Conservation (phyloP, 53 echinoderm and acorn worm species). For the Holothuria scabra region DNA sequence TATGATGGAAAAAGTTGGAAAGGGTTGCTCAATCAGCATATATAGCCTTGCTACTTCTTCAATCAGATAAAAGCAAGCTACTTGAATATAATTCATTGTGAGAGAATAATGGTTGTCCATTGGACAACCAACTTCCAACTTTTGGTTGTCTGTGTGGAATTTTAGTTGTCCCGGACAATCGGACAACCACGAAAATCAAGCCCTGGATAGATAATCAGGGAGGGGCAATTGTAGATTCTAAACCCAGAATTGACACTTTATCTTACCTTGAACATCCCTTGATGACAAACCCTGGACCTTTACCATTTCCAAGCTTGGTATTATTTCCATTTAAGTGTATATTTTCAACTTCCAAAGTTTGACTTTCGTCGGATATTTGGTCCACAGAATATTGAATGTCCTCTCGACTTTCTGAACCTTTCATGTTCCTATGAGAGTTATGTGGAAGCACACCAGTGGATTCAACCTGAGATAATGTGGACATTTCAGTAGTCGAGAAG, state of each 20-base stretch:
- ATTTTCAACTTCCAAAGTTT: slow-evolving; percentile 32
- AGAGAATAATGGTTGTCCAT: too few species aligned
- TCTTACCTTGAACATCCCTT: slow-evolving; percentile 68
- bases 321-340: slow-evolving; percentile 48
- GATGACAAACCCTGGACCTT: slow-evolving; percentile 61
- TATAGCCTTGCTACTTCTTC: too few species aligned
- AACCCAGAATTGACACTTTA: not conserved
- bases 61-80: too few species aligned
- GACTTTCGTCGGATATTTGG: slow-evolving; percentile 19
- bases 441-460: slow-evolving; percentile 8
- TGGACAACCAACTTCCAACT: too few species aligned
- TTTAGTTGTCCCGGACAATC: too few species aligned
- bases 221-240: too few species aligned
- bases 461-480: slow-evolving; percentile 8
- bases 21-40: too few species aligned
- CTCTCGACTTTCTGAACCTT: slow-evolving; percentile 54
- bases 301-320: slow-evolving; percentile 34
- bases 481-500: not conserved
- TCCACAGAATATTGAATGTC: slow-evolving; percentile 32
- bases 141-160: too few species aligned
- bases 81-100: too few species aligned
- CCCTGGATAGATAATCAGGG: too few species aligned
- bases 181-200: too few species aligned
- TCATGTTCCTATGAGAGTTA: slow-evolving; percentile 37
- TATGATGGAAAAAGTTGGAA: too few species aligned